Percentiles rank a stretch among this genome's conserved stretches.
These are phyloP conservation scores for Oreortyx pictus DNA, from an alignment of 2,797 vertebrate genomes.

Conservation along the genomic window DNA sequence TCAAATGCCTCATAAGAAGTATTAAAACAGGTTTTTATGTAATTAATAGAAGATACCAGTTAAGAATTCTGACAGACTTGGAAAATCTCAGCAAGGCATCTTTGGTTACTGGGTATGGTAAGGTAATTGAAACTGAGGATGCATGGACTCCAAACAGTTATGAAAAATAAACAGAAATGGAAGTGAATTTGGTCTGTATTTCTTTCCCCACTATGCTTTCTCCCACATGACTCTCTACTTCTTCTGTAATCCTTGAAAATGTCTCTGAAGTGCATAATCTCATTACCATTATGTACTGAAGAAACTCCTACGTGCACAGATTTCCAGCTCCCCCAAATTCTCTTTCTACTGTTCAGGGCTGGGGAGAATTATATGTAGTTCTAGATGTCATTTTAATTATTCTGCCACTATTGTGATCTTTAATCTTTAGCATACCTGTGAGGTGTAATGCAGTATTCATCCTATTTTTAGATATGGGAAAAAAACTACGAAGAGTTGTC, in stretches of 20 bases:
- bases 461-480: neutral
- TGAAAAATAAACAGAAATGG: neutral
- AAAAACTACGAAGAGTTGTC: neutral
- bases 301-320: neutral
- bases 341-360: neutral
- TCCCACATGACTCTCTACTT: neutral
- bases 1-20: neutral
- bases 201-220: no score
- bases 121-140: neutral
- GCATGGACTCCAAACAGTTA: neutral
- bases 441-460: neutral
- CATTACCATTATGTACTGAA: neutral
- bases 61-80: neutral
- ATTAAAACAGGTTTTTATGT: constrained; percentile 20
- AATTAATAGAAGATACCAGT: constrained; percentile 5
- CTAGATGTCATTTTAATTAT: neutral
- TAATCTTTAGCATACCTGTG: neutral
- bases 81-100: neutral
- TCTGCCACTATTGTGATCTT: neutral
- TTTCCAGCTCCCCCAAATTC: neutral
- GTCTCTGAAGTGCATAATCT: neutral
- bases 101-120: neutral
- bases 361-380: neutral
- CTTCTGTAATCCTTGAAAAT: neutral
- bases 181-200: neutral